Base-by-base conservation (phyloP, 2,888 invertebrate genomes). In the Catocala nupta region DNA sequence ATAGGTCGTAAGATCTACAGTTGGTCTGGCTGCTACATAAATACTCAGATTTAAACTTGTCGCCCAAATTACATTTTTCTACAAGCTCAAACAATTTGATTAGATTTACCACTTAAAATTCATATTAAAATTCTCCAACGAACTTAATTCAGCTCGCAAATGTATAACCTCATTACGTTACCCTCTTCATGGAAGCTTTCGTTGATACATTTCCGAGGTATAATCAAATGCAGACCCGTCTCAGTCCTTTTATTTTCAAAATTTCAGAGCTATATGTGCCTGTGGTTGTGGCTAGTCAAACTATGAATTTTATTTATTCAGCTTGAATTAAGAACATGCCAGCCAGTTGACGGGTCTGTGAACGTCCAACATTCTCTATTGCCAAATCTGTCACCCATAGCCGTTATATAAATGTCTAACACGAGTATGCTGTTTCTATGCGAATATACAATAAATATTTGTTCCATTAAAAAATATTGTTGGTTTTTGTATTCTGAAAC, bases 81-180 rank as follows among this genome's bases (percentile, higher is more conserved):
- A 16, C 11, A 36, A 50, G 58, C 53, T 55, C 57, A 70, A 76
- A 76, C 75, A 70, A 65, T 77, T 80, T 75, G 71, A 81, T 76
- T 79, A 78, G 73, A 76, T 77, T 73, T 59, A 69, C 70, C 70
- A 70, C 74, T 71, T 75, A 65, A 77, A 77, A 82, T 78, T 69
- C 62, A 74, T 81, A 87, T 86, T 84, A 81, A 83, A 83, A 84
- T 82, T 83, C 76, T 68, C 68, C 65, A 62, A 54, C 73, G 65
- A 81, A 81, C 76, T 80, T 85, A 83, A 85, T 90, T 88, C 76
- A 70, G 61, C 73, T 86, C 79, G 82, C 77, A 84, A 88, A 87
- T 83, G 81, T 87, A 86, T 88, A 88, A 90, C 84, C 81, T 90
- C 82, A 85, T 90, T 90, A 87, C 80, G 75, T 77, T 85, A 87